Evolutionary conservation across 2,888 invertebrate species (phyloP).

Genomic region (Oscheius sp.): DNA sequence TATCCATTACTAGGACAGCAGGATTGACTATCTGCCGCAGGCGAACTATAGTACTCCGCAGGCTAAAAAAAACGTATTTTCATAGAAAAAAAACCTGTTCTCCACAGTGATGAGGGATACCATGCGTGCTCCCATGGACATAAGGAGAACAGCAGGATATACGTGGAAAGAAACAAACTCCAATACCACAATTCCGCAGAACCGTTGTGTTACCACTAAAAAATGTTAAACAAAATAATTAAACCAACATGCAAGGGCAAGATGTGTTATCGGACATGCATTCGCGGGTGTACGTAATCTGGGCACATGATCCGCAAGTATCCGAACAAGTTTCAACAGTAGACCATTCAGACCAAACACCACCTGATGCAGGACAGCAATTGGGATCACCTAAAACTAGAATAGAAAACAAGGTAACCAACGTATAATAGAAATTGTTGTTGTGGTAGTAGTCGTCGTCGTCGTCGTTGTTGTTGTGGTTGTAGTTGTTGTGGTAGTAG

Average conservation of each 20-base stretch:
- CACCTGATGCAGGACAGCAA: background rate
- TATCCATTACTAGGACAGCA: constrained; percentile 41
- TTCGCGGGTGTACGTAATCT: constrained; percentile 12
- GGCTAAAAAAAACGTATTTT: constrained; percentile 14
- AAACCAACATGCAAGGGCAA: constrained; percentile 31
- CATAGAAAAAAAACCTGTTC: constrained; percentile 36
- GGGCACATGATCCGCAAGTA: constrained; percentile 34
- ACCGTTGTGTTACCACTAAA: constrained; percentile 40
- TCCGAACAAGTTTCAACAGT: constrained; percentile 1
- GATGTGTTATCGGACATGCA: constrained; percentile 15
- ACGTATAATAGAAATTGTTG: background rate
- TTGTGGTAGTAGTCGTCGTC: background rate
- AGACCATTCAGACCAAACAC: constrained; percentile 23
- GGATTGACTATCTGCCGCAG: background rate
- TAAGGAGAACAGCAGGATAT: constrained; percentile 40
- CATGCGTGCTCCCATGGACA: constrained; percentile 31
- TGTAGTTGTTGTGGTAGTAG: background rate
- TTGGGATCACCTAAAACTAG: background rate
- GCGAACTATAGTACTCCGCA: background rate
- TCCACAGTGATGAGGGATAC: constrained; percentile 41
- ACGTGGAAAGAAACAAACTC: constrained; percentile 44
- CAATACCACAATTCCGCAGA: constrained; percentile 40
- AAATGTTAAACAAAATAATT: background rate
- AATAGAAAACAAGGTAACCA: background rate
- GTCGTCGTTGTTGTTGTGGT: background rate